Percentiles rank a stretch among this genome's conserved stretches.
phyloP scores from a whole-genome alignment of 2,888 invertebrate genomes.

The Epinotia ramella region DNA sequence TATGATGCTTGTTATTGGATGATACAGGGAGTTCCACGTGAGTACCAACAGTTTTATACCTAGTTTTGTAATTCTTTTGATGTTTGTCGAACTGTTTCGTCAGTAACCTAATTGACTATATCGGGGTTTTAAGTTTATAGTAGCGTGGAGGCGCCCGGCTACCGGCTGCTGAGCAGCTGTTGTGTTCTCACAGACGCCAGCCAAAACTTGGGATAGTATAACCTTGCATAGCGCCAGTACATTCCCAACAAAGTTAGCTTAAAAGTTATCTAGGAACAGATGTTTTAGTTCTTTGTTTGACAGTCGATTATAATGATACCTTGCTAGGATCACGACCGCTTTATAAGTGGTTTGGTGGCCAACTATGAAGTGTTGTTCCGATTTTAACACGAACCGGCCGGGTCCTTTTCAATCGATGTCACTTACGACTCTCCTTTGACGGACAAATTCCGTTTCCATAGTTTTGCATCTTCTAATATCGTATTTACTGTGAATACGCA shows the following conservation, averaged over 20 bases:
- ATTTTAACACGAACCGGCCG: conserved; percentile 5
- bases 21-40: conserved; percentile 77
- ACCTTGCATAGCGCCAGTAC: conserved; percentile 13
- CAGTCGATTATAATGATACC: conserved; percentile 20
- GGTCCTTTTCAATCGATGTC: conserved; percentile 31
- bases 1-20: conserved; percentile 81
- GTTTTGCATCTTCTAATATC: conserved; percentile 8
- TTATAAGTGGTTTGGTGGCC: neutral
- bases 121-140: conserved; percentile 61
- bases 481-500: conserved; percentile 14
- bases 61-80: conserved; percentile 51
- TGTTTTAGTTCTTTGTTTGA: conserved; percentile 45
- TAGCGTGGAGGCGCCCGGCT: conserved; percentile 60
- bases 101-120: conserved; percentile 78
- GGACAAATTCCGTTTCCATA: neutral
- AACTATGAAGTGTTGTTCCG: conserved; percentile 3
- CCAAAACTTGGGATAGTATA: conserved; percentile 6
- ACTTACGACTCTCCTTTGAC: conserved; percentile 8
- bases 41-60: conserved; percentile 63
- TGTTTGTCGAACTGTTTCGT: conserved; percentile 61
- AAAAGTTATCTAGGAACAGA: conserved; percentile 44
- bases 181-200: conserved; percentile 53
- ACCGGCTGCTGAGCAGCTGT: conserved; percentile 61
- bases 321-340: conserved; percentile 15
- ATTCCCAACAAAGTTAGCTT: conserved; percentile 28